Evolutionary conservation across 1,140 invertebrate genomes (phyloP), one percentile per base, ranked within the genome.

Genomic region (Macrosteles quadrilineatus): DNA sequence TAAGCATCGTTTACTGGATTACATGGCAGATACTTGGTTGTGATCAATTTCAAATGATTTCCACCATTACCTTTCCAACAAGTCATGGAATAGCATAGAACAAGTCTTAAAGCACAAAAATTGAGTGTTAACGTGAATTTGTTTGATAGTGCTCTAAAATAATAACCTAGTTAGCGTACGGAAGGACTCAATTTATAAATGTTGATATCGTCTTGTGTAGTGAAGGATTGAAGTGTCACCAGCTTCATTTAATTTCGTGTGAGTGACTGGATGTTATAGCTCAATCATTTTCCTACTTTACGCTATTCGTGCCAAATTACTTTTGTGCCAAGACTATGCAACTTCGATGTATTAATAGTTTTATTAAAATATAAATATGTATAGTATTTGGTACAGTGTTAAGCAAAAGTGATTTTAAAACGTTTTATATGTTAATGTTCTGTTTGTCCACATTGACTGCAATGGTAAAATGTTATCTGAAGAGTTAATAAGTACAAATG

Each of bases 81-180:
- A 27, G 55, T 27, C 55, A 30, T 27, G 25, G 55, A n/a, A 9
- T 59, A 59, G 55, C 27, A 21, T 59, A 59, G 55, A 59, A 59
- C 21, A 23, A 30, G 55, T 59, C 55, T 59, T 30, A 59, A 59
- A 59, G 55, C 55, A 59, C 55, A 59, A 59, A 59, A 59, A 59
- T 59, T 59, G 55, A 59, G 55, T 59, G 55, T 59, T 59, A 59
- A 59, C 21, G n/a, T 59, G 27, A 59, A 23, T 59, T 59, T 59
- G 55, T 59, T 59, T 59, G 12, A 59, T 59, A 59, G 55, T 59
- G 55, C 55, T 59, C 6, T 50, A 50, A 59, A 59, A 21, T 21
- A 59, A 21, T 21, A 59, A 59, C 6, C 27, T 59, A 59, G 55
- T 59, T 59, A 59, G 55, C 55, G 9, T 36, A 36, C 32, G 32